Conservation (phyloP, 2,113 vertebrate species). For the Salvelinus namaycush region DNA sequence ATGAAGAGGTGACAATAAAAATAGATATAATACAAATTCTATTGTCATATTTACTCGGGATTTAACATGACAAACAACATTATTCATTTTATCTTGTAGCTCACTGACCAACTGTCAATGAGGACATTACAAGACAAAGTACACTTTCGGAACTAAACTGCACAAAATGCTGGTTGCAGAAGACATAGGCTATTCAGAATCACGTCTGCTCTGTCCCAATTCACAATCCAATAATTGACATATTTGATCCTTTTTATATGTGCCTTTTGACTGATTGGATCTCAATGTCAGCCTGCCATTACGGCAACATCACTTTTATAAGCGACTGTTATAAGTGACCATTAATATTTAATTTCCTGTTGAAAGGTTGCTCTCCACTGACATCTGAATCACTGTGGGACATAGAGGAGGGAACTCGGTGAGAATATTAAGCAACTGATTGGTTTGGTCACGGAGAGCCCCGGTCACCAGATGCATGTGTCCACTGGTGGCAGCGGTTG, state of each 20-base stretch:
- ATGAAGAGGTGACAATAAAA: conserved; percentile 56
- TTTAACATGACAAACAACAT: conserved; percentile 25
- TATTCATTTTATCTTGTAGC: background rate
- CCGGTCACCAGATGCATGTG: conserved; percentile 59
- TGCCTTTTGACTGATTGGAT: conserved; percentile 53
- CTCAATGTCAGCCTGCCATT: conserved; percentile 53
- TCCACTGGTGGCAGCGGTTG: conserved; percentile 55
- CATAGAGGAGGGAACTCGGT: conserved; percentile 19
- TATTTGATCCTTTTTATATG: conserved; percentile 44
- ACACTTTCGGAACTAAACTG: conserved; percentile 1
- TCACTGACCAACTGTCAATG: background rate
- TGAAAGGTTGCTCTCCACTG: conserved; percentile 40
- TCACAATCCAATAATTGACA: background rate
- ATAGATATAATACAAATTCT: conserved; percentile 34
- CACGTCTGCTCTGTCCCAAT: background rate
- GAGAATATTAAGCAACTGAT: conserved; percentile 68
- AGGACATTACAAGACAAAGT: background rate
- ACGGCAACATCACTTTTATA: conserved; percentile 39
- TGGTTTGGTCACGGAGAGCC: conserved; percentile 52
- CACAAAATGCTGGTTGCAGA: background rate
- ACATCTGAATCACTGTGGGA: conserved; percentile 23
- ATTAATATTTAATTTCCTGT: conserved; percentile 65
- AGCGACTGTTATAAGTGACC: conserved; percentile 41
- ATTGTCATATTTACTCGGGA: conserved; percentile 29
- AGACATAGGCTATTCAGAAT: conserved; percentile 4